Evolutionary conservation across 1,140 invertebrate species (phyloP).

Genomic region (Drosophila nigromelanica): DNA sequence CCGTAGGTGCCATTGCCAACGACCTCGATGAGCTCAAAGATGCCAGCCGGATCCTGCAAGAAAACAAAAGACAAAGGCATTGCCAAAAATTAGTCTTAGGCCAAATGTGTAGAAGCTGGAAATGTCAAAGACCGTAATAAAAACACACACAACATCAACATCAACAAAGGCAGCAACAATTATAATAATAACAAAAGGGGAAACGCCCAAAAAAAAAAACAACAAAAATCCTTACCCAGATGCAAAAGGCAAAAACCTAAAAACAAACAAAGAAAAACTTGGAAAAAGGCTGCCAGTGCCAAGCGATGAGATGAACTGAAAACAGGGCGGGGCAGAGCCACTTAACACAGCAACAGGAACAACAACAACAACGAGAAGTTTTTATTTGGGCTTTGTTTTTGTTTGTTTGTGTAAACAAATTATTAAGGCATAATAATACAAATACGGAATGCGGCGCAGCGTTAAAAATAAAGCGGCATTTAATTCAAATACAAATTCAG

Average conservation of each 20-base stretch:
- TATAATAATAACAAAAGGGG: conserved; percentile 9
- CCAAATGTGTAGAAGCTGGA: background rate
- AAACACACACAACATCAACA: background rate
- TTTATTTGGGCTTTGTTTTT: conserved; percentile 43
- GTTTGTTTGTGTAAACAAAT: conserved; percentile 72
- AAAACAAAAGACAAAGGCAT: conserved; percentile 67
- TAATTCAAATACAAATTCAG: conserved; percentile 42
- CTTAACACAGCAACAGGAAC: conserved; percentile 14
- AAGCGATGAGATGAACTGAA: conserved; percentile 24
- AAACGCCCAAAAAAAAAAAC: conserved; percentile 25
- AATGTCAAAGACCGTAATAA: conserved; percentile 26
- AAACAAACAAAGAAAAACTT: conserved; percentile 14
- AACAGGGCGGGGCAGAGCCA: conserved; percentile 31
- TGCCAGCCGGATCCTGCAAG: conserved; percentile 98
- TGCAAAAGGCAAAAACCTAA: conserved; percentile 18
- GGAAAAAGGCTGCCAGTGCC: conserved; percentile 1
- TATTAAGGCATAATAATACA: conserved; percentile 67
- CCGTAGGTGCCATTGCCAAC: conserved; percentile 99
- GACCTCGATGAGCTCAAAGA: conserved; percentile 99
- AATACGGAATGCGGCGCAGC: conserved; percentile 50
- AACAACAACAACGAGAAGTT: conserved; percentile 19
- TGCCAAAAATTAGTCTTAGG: conserved; percentile 41
- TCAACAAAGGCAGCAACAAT: conserved; percentile 3
- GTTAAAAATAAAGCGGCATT: conserved; percentile 70
- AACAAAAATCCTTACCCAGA: conserved; percentile 27